Evolutionary conservation across 1,140 invertebrate genomes (phyloP).

Genomic region (Colletes latitarsis): DNA sequence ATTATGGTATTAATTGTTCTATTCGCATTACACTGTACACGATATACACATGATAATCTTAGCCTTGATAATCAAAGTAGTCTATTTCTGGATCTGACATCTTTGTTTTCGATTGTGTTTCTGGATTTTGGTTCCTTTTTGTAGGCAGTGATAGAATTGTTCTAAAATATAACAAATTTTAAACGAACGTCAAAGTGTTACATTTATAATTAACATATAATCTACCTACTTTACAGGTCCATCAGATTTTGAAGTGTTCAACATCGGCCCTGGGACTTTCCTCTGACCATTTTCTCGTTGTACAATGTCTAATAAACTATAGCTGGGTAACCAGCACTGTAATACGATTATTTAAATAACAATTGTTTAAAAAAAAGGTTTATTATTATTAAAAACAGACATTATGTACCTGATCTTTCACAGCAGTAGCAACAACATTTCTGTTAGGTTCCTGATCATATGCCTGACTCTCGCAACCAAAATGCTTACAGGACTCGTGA

Average conservation of each 20-base stretch:
- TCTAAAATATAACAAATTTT: conserved; percentile 46
- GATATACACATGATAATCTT: conserved; percentile 27
- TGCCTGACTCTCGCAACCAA: conserved; percentile 95
- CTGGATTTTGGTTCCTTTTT: conserved; percentile 66
- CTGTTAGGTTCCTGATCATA: conserved; percentile 97
- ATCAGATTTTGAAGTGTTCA: conserved; percentile 75
- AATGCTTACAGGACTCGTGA: conserved; percentile 96
- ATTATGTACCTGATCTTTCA: conserved; percentile 86
- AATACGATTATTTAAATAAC: conserved; percentile 56
- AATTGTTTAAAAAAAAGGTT: neutral
- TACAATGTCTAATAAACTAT: conserved; percentile 90
- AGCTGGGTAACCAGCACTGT: conserved; percentile 92
- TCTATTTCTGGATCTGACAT: conserved; percentile 68
- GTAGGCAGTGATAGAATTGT: conserved; percentile 72
- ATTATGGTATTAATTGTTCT: neutral
- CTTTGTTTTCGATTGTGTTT: conserved; percentile 57
- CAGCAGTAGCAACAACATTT: conserved; percentile 96
- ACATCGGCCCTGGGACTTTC: conserved; percentile 87
- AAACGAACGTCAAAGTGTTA: neutral
- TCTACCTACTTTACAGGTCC: conserved; percentile 67
- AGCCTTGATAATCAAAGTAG: conserved; percentile 70
- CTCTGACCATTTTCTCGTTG: conserved; percentile 89
- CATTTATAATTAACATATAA: conserved; percentile 10
- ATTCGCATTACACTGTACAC: conserved; percentile 15
- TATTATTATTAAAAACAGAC: neutral